Percentiles rank a stretch among this genome's conserved stretches.
These are phyloP conservation scores for Megaceryle torquata DNA, from an alignment of 2,113 vertebrate species.

Conservation along the genomic window DNA sequence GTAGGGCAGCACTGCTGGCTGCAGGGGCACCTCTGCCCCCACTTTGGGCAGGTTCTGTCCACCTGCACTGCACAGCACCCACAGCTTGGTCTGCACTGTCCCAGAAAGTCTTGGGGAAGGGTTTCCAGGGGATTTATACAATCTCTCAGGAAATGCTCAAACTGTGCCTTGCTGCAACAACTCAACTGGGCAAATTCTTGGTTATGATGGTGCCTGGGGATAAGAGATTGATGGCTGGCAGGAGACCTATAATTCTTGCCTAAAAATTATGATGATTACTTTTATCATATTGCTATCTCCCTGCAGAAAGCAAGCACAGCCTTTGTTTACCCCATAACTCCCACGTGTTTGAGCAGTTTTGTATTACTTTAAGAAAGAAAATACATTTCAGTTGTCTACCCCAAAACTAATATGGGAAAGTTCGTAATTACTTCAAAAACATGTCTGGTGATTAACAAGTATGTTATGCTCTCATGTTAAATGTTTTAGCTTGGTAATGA, in stretches of 20 bases:
- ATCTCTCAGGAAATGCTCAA: rapidly evolving
- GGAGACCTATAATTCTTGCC: background rate
- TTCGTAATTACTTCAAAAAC: background rate
- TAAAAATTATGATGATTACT: background rate
- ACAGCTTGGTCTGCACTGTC: background rate
- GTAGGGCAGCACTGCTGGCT: background rate
- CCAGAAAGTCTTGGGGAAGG: background rate
- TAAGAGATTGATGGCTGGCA: background rate
- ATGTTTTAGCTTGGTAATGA: background rate
- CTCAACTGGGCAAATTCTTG: background rate
- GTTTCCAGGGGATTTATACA: background rate
- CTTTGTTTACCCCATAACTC: background rate
- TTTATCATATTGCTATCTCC: background rate
- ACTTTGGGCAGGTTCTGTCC: rapidly evolving
- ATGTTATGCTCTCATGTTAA: background rate
- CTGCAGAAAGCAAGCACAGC: background rate
- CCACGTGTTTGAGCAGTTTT: background rate
- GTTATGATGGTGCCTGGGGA: background rate
- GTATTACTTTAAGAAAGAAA: background rate
- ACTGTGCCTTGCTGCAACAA: rapidly evolving
- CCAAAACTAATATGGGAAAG: background rate
- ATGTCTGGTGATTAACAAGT: background rate
- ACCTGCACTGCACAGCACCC: background rate
- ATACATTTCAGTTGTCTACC: background rate
- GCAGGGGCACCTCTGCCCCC: background rate